phyloP scores from a whole-genome alignment of 1,140 invertebrate genomes.

The Drosophila pectinifera region DNA sequence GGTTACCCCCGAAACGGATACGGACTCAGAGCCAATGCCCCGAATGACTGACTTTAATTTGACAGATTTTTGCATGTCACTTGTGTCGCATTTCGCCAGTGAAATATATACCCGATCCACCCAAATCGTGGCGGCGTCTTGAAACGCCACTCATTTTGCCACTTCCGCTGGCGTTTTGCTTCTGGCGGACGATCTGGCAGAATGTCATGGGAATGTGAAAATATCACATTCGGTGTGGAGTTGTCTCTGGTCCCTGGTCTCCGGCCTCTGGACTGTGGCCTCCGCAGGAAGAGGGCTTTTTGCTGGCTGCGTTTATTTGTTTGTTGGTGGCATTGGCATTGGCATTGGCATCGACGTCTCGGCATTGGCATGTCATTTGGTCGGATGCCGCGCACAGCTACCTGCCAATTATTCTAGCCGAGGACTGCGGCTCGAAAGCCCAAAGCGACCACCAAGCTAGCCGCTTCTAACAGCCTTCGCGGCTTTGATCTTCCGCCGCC shows the following conservation, averaged over 20 bases:
- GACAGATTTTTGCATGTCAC: slow-evolving; percentile 82
- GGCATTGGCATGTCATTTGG: slow-evolving; percentile 77
- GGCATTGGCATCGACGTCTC: slow-evolving; percentile 5
- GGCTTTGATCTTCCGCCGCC: slow-evolving; percentile 76
- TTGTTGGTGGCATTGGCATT: slow-evolving; percentile 37
- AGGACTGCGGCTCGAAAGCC: slow-evolving; percentile 33
- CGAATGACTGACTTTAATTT: slow-evolving; percentile 80
- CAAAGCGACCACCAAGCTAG: slow-evolving; percentile 77
- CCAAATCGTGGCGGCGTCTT: slow-evolving; percentile 72
- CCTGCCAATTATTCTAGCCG: slow-evolving; percentile 80
- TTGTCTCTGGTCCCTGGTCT: no score
- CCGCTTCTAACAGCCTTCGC: slow-evolving; percentile 72
- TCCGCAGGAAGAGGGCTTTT: slow-evolving; percentile 64
- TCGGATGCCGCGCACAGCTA: slow-evolving; percentile 62
- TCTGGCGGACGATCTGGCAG: slow-evolving; percentile 24
- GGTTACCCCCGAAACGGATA: neutral
- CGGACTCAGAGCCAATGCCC: slow-evolving; percentile 42
- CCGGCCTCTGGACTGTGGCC: slow-evolving; percentile 1
- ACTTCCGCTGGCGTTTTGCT: slow-evolving; percentile 73
- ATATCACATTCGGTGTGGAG: slow-evolving; percentile 74
- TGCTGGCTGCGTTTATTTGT: slow-evolving; percentile 30
- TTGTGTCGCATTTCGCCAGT: slow-evolving; percentile 59
- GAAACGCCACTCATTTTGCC: slow-evolving; percentile 80
- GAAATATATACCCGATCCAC: slow-evolving; percentile 25
- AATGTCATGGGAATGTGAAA: slow-evolving; percentile 80